Evolutionary conservation across 2,888 invertebrate species (phyloP).

Genomic region (Cerastis rubricosa): DNA sequence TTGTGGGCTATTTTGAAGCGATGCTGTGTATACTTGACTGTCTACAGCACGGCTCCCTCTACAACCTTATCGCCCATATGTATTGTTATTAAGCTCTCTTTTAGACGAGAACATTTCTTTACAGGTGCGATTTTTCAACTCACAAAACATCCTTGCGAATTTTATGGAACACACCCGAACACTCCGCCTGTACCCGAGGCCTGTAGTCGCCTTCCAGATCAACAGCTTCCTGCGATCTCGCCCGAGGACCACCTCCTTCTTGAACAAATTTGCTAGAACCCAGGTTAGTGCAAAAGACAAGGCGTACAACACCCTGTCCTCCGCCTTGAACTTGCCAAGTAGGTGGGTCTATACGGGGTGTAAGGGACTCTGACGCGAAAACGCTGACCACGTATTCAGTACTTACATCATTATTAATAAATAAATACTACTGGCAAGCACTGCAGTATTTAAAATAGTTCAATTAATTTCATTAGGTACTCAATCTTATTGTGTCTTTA

Average conservation of each 20-base stretch:
- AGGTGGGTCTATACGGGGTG: background rate
- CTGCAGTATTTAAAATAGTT: background rate
- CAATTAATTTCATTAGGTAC: background rate
- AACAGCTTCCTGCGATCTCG: constrained; percentile 98
- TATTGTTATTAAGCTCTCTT: background rate
- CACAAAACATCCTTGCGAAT: constrained; percentile 98
- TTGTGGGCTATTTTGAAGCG: background rate
- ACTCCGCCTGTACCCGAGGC: constrained; percentile 98
- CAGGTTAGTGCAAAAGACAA: constrained; percentile 90
- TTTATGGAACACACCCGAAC: constrained; percentile 99
- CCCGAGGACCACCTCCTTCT: constrained; percentile 96
- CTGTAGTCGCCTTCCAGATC: constrained; percentile 99
- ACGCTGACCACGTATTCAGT: no score
- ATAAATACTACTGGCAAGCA: background rate
- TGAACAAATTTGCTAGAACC: constrained; percentile 97
- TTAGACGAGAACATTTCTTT: constrained; percentile 17
- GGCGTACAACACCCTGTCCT: background rate
- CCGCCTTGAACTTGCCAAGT: background rate
- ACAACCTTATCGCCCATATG: background rate
- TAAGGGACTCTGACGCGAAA: no score
- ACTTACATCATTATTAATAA: no score
- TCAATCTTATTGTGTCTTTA: background rate
- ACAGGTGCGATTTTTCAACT: constrained; percentile 98
- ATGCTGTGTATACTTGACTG: background rate
- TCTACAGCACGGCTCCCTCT: background rate